Conservation (phyloP, 2,888 invertebrate genomes). For the Epirrhoe tristata region DNA sequence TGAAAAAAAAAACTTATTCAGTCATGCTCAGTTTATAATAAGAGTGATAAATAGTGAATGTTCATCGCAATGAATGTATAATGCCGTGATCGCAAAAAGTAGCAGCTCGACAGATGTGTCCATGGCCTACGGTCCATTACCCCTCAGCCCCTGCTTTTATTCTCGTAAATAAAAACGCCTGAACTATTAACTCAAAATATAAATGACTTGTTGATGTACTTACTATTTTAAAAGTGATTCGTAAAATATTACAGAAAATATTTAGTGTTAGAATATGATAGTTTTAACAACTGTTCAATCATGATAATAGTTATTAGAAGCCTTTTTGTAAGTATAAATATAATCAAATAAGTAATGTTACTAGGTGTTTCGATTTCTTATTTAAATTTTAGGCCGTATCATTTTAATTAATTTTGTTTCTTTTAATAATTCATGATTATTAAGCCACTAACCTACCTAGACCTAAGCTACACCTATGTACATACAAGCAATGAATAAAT, state of each 20-base stretch:
- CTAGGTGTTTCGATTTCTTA: too few species aligned
- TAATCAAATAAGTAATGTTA: not conserved
- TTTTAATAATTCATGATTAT: too few species aligned
- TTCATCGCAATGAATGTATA: conserved; percentile 50
- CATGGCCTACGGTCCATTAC: conserved; percentile 74
- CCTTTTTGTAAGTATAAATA: not conserved
- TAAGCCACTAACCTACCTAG: too few species aligned
- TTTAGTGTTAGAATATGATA: not conserved
- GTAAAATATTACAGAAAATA: not conserved
- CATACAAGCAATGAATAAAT: too few species aligned
- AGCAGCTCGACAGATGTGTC: conserved; percentile 65
- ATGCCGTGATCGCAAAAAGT: conserved; percentile 53
- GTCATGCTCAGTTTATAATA: conserved; percentile 11
- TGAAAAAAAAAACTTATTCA: conserved; percentile 17
- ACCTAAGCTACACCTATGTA: too few species aligned
- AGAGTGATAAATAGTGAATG: conserved; percentile 25
- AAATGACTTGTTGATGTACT: conserved; percentile 52
- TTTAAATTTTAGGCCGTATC: too few species aligned
- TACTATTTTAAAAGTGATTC: conserved; percentile 37
- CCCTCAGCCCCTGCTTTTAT: conserved; percentile 53
- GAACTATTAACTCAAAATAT: conserved; percentile 54
- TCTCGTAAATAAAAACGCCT: conserved; percentile 63
- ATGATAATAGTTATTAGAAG: not conserved
- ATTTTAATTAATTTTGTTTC: too few species aligned
- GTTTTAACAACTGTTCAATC: not conserved